Base-by-base conservation (phyloP, 1,140 invertebrate species). In the Drosophila subpulchrella region DNA sequence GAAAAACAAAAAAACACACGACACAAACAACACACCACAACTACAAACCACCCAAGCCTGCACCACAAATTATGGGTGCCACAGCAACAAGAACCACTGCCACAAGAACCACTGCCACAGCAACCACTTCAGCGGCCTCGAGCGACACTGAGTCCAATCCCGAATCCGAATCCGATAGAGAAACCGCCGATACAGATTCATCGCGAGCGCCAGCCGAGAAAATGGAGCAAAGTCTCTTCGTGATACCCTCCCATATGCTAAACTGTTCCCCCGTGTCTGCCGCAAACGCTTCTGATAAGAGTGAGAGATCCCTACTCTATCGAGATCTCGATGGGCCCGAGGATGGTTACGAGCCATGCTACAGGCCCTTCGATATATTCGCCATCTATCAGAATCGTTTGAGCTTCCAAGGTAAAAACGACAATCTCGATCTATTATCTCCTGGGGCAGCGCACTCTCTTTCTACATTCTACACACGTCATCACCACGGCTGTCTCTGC, bases 371-470 rank as follows among this genome's bases (percentile, higher is more conserved):
- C 76, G 91, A 90, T 86, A 91, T 91, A 84, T 88, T 88, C 72
- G 81, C 81, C 74, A 84, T 84, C 71, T 91, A 90, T 91, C 90
- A 91, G 77, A 89, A 90, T 81, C 88, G 90, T 88, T 81, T 91
- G 78, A 90, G 78, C 79, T 86, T 83, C 75, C 88, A 91, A 91
- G 90, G 90, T 91, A 91, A 91, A 81, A 66, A 65, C 76, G 81
- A 61, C 66, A 75, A 39, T 81, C 54, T 71, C 65, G 59, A 65
- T 53, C 73, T 68, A 75, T 77, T 60, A 50, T 39, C 53, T 59
- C 46, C 38, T 61, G 74, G 57, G 59, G 39, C 66, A 71, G 58
- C 44, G 61, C 61, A 75, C 51, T 54, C 53, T 47, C 63, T 39
- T 48, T 54, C 41, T 68, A 39, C 44, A 41, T 47, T 81, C 41